Base-by-base conservation (phyloP, 2,888 invertebrate species). In the Apamea epomidion region DNA sequence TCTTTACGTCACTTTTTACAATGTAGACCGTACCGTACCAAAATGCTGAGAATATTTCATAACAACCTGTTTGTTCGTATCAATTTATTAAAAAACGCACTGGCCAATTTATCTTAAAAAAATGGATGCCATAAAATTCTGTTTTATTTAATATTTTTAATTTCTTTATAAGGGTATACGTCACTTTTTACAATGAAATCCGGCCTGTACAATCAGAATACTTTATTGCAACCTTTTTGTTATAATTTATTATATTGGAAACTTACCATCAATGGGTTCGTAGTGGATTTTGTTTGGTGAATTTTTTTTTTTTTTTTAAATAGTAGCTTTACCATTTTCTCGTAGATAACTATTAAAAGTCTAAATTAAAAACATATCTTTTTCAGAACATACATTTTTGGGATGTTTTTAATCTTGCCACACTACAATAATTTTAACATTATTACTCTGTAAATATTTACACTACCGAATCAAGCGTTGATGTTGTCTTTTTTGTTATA, bases 381-480 rank as follows among this genome's bases (percentile, higher is more conserved):
- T 73, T 64, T 12, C n/a, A 32, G 12, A 80, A 75, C 32, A 72
- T 69, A 72, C 51, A 76, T 14, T 68, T 85, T 69, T 73, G 12
- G 4, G 2, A 12, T 68, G 21, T 45, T 18, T 60, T 54, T 45
- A 54, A 62, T 69, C 10, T 48, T 58, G 37, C 14, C 10, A 60
- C 4, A 42, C 12, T 54, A 37, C 18, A 21, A 25, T 45, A n/a
- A 1, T 8, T 68, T 21, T 2, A 68, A 42, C 8, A 32, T 60
- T 51, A 18, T 29, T 54, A 32, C 14, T n/a, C 4, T 62, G 4
- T 21, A 5, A 54, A 69, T 18, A 42, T 74, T 14, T 78, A 86
- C 12, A 86, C 81, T 71, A 81, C 60, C 10, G 86, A 84, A 65
- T 84, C 73, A 21, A 69, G 64, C 0, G 78, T 77, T 12, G 64